phyloP scores from a whole-genome alignment of 2,888 invertebrate genomes.

The Nomada fucata region DNA sequence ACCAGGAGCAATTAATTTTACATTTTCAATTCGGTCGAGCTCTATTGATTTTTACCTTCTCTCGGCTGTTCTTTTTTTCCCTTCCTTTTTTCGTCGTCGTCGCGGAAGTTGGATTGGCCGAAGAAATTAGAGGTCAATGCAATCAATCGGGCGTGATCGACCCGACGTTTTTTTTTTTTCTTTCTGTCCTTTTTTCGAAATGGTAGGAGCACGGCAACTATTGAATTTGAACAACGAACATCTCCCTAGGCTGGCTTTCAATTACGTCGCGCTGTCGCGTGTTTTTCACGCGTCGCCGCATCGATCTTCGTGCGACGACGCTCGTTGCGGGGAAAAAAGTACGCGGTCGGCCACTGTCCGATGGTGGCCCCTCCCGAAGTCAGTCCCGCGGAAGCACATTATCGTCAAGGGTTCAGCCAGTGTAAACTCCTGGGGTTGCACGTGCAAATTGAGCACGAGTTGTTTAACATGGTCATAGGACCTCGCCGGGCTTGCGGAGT shows the following conservation, averaged over 20 bases:
- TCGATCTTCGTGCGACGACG: conserved; percentile 33
- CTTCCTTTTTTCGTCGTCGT: no score
- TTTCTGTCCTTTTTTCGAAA: background rate
- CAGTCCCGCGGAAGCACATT: conserved; percentile 68
- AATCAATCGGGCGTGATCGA: background rate
- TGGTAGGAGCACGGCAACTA: background rate
- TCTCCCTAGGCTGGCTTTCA: background rate
- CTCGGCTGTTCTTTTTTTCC: background rate
- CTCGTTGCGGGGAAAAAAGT: conserved; percentile 50
- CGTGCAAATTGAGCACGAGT: conserved; percentile 75
- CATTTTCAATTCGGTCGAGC: background rate
- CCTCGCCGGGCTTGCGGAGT: conserved; percentile 58
- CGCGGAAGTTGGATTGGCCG: no score
- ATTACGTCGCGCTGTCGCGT: conserved; percentile 19
- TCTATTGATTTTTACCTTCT: background rate
- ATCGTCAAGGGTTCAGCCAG: conserved; percentile 72
- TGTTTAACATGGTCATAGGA: conserved; percentile 73
- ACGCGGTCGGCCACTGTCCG: conserved; percentile 56
- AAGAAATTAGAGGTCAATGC: background rate
- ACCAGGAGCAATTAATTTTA: background rate
- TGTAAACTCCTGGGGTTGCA: conserved; percentile 73
- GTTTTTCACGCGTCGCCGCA: conserved; percentile 26
- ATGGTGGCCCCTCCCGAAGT: conserved; percentile 51
- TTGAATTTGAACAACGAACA: background rate
- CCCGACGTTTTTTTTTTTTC: background rate